Evolutionary conservation across 2,888 invertebrate species (phyloP).

Genomic region (Apotomis turbidana): DNA sequence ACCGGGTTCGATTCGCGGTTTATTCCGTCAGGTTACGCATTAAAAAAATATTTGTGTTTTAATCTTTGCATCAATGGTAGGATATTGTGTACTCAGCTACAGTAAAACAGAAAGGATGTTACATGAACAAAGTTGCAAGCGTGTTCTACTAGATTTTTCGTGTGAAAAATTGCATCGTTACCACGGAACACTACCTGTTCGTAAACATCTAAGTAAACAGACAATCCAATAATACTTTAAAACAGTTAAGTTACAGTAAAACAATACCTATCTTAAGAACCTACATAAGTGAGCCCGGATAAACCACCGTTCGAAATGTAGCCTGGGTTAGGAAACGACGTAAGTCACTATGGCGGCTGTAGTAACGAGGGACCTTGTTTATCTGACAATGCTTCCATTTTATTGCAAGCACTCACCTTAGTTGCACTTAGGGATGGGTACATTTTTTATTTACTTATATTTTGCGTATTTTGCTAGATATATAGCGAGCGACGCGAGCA

Average conservation of each 20-base stretch:
- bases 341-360: not conserved
- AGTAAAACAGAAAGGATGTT: no score
- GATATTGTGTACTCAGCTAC: no score
- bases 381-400: not conserved
- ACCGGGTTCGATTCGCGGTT: no score
- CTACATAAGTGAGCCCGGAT: not conserved
- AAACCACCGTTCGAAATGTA: not conserved
- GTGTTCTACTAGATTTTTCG: no score
- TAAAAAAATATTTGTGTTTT: no score
- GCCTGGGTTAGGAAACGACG: not conserved
- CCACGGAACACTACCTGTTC: no score
- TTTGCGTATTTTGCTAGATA: no score
- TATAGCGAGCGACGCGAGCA: no score
- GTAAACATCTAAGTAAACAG: not conserved
- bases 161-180: not conserved
- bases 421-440: constrained; percentile 11
- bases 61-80: no score
- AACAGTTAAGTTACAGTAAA: not conserved
- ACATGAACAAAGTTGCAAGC: no score
- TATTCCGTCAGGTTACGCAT: no score
- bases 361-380: not conserved
- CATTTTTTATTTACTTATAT: no score
- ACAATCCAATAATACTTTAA: not conserved
- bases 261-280: not conserved
- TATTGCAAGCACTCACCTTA: constrained; percentile 30